Conservation (phyloP, 2,797 vertebrate genomes). For the Xiphophorus birchmanni region DNA sequence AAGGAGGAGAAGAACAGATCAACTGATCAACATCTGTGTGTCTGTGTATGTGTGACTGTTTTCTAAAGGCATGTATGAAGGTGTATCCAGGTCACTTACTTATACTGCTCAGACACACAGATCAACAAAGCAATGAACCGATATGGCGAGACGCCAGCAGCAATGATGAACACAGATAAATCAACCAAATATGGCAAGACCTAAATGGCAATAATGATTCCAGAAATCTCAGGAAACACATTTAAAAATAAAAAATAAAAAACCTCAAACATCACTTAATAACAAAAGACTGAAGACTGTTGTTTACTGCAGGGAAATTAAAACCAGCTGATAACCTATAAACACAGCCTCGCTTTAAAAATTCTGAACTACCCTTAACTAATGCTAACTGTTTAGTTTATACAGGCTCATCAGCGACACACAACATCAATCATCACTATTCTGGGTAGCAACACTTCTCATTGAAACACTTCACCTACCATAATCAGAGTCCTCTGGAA, state of each 20-base stretch:
- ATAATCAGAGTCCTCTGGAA: conserved; percentile 90
- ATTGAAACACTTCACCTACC: conserved; percentile 76
- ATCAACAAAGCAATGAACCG: background rate
- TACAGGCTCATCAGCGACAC: background rate
- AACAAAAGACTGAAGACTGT: background rate
- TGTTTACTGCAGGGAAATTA: background rate
- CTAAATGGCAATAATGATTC: background rate
- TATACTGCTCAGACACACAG: too few species aligned
- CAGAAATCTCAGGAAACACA: background rate
- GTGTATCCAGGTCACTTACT: too few species aligned
- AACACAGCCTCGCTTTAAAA: background rate
- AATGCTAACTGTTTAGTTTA: background rate
- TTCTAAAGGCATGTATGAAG: too few species aligned
- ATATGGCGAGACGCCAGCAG: background rate
- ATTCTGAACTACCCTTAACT: background rate
- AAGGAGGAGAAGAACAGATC: background rate
- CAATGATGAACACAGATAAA: background rate
- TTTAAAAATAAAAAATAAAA: background rate
- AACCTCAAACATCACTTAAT: background rate
- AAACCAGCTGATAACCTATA: background rate
- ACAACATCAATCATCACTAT: background rate
- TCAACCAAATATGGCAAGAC: background rate
- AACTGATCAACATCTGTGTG: too few species aligned
- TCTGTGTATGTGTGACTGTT: too few species aligned
- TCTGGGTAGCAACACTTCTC: background rate